Conservation (phyloP, 2,888 invertebrate species). For the Biston betularia region DNA sequence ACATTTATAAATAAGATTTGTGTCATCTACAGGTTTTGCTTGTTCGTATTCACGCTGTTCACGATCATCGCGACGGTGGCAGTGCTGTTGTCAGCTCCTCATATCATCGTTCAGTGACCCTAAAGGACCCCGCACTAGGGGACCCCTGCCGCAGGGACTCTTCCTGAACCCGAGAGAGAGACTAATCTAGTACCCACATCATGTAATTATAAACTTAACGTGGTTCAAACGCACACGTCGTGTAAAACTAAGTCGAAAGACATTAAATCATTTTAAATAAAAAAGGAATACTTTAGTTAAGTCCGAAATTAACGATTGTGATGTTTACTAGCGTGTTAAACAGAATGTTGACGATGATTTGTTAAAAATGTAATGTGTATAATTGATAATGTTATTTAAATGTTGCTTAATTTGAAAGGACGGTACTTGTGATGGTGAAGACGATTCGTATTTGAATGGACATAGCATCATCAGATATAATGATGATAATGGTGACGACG, state of each 20-base stretch:
- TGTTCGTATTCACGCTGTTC: conserved; percentile 97
- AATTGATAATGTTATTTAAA: conserved; percentile 46
- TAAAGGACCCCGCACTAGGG: conserved; percentile 44
- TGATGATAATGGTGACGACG: conserved; percentile 16
- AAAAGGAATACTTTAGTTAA: conserved; percentile 66
- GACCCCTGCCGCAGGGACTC: conserved; percentile 31
- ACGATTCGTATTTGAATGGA: conserved; percentile 36
- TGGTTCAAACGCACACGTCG: conserved; percentile 83
- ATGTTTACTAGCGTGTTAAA: conserved; percentile 73
- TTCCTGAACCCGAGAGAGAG: conserved; percentile 70
- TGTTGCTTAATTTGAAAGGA: conserved; percentile 38
- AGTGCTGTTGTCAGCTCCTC: conserved; percentile 96
- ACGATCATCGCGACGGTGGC: conserved; percentile 97
- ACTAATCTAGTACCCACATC: conserved; percentile 58
- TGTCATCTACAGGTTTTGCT: conserved; percentile 90
- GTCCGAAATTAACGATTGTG: conserved; percentile 80
- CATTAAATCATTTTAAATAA: conserved; percentile 68
- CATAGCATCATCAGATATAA: conserved; percentile 33
- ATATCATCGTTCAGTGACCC: conserved; percentile 95
- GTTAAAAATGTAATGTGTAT: conserved; percentile 69
- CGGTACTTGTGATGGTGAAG: conserved; percentile 26
- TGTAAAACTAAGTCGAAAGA: conserved; percentile 69
- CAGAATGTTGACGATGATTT: conserved; percentile 74
- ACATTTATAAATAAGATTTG: conserved; percentile 14
- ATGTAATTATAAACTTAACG: conserved; percentile 56